phyloP scores from a whole-genome alignment of 2,888 invertebrate species.

The Drosophila koepferae region DNA sequence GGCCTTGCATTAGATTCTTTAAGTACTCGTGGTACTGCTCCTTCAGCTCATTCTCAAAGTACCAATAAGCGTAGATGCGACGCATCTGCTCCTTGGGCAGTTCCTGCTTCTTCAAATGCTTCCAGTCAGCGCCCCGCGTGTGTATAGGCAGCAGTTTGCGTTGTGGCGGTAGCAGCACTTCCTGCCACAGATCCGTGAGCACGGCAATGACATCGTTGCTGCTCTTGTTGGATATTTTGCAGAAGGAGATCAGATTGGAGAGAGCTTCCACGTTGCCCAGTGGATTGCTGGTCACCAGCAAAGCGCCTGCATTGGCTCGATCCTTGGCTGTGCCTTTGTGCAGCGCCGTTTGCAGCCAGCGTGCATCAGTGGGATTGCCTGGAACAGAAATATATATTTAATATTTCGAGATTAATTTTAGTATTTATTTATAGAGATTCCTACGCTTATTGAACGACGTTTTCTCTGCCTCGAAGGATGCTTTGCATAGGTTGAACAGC shows the following conservation, averaged over 20 bases:
- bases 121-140: conserved; percentile 84
- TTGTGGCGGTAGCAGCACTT: conserved; percentile 82
- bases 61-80: conserved; percentile 91
- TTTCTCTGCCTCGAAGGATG: conserved; percentile 80
- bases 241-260: conserved; percentile 81
- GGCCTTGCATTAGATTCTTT: conserved; percentile 83
- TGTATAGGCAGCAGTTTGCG: conserved; percentile 82
- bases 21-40: conserved; percentile 87
- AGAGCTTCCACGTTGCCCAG: conserved; percentile 83
- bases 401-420: too few relatives aligned
- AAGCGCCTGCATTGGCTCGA: conserved; percentile 84
- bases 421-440: conserved; percentile 1
- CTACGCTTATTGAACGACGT: conserved; percentile 79
- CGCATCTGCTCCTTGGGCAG: conserved; percentile 88
- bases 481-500: conserved; percentile 81
- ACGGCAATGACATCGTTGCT: conserved; percentile 82
- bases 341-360: conserved; percentile 85
- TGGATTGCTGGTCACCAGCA: conserved; percentile 85
- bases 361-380: conserved; percentile 84
- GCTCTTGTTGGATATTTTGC: conserved; percentile 84
- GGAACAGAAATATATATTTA: neutral
- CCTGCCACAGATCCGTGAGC: conserved; percentile 83
- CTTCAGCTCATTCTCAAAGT: conserved; percentile 95
- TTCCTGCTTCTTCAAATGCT: conserved; percentile 76
- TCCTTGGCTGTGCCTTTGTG: conserved; percentile 85